A percentile compares a stretch with the other conserved stretches of the same genome.
These are phyloP conservation scores for Lethenteron camtschaticum DNA, from an alignment of 2,113 vertebrate genomes.

Conservation along the genomic window DNA sequence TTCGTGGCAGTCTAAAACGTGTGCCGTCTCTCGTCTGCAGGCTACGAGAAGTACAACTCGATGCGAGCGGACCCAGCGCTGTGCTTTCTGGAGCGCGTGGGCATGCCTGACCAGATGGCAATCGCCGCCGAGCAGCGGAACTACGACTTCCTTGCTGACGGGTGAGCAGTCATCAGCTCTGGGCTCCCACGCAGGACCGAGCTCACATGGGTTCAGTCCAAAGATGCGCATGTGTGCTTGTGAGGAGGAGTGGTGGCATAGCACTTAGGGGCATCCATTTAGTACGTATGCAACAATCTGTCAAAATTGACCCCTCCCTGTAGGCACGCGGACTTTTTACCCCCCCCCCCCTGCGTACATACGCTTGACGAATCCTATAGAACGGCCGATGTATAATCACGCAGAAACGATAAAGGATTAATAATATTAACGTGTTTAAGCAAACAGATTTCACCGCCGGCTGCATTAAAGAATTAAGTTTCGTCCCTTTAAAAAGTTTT, in stretches of 20 bases:
- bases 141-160: constrained; percentile 30
- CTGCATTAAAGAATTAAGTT: too few species aligned
- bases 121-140: constrained; percentile 88
- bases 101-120: constrained; percentile 86
- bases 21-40: constrained; percentile 18
- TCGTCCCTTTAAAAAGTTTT: too few species aligned
- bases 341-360: too few species aligned
- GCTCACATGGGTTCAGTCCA: constrained; percentile 7
- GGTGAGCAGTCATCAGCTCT: constrained; percentile 6
- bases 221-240: not conserved
- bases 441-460: too few species aligned
- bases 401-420: too few species aligned
- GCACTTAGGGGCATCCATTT: not conserved
- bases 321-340: not conserved
- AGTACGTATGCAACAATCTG: not conserved
- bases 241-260: not conserved
- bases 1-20: not conserved
- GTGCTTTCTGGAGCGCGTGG: constrained; percentile 79
- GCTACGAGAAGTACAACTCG: constrained; percentile 97
- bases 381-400: too few species aligned
- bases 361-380: too few species aligned
- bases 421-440: too few species aligned
- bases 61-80: constrained; percentile 69
- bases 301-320: not conserved
- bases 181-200: constrained; percentile 20